These are phyloP conservation scores for Cercocebus atys DNA, from an alignment of 2,113 vertebrate species.

Conservation along the genomic window DNA sequence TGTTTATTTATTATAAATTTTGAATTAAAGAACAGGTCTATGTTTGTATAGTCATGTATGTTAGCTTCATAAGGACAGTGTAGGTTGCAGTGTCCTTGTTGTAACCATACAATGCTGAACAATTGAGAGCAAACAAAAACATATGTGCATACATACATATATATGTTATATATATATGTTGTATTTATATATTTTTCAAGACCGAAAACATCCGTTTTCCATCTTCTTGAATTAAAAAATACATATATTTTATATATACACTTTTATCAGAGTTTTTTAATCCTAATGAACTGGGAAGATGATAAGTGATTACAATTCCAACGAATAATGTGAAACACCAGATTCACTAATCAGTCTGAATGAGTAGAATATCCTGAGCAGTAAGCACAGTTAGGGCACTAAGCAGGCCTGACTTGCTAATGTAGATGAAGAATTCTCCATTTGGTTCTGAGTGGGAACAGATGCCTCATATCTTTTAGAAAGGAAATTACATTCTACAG, in stretches of 20 bases:
- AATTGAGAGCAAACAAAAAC: not conserved
- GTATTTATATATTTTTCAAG: not conserved
- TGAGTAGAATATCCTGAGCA: slow-evolving; percentile 60
- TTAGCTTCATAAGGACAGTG: not conserved
- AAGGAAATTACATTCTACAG: slow-evolving; percentile 85
- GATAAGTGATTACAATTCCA: not conserved
- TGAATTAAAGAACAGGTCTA: not conserved
- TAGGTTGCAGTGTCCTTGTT: not conserved
- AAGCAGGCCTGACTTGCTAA: slow-evolving; percentile 69
- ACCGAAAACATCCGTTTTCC: not conserved
- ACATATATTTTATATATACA: not conserved
- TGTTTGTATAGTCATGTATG: not conserved
- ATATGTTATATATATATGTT: not conserved
- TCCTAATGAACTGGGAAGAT: not conserved
- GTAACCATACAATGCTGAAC: not conserved
- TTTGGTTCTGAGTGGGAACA: slow-evolving; percentile 82
- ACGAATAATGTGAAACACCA: not conserved
- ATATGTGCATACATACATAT: not conserved
- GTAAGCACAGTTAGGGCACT: slow-evolving; percentile 42
- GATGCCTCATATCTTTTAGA: slow-evolving; percentile 81
- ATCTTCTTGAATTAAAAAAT: not conserved
- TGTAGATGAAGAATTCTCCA: slow-evolving; percentile 72
- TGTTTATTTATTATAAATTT: slow-evolving; percentile 14
- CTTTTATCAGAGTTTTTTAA: not conserved
- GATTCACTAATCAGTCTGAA: not conserved